These are phyloP conservation scores for Ethmia dodecea DNA, from an alignment of 2,888 invertebrate genomes.

Conservation along the genomic window DNA sequence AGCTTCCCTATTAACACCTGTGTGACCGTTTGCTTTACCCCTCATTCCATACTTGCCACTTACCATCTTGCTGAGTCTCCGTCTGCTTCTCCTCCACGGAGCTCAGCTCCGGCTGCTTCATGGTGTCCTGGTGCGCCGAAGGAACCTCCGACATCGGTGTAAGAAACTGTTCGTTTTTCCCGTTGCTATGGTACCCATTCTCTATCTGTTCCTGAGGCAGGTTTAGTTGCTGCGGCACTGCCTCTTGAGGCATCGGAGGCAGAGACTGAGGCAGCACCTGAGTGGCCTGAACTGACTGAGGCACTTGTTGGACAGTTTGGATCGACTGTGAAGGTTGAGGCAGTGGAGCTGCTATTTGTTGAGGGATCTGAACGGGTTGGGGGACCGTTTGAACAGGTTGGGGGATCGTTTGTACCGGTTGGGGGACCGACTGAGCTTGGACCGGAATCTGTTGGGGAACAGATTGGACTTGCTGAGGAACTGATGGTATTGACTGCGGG, in stretches of 20 bases:
- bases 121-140: conserved; percentile 44
- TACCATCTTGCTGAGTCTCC: conserved; percentile 53
- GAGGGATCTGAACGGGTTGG: conserved; percentile 13
- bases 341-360: background rate
- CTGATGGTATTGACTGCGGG: conserved; percentile 11
- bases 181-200: conserved; percentile 41
- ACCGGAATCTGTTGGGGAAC: conserved; percentile 18
- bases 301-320: conserved; percentile 19
- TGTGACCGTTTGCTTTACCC: too few species aligned
- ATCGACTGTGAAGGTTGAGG: conserved; percentile 4
- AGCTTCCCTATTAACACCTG: too few species aligned
- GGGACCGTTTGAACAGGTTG: background rate
- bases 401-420: conserved; percentile 12
- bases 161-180: conserved; percentile 61
- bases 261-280: conserved; percentile 22
- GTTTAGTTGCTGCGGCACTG: conserved; percentile 48
- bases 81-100: conserved; percentile 61
- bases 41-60: too few species aligned
- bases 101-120: conserved; percentile 52
- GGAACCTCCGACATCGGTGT: conserved; percentile 68
- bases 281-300: conserved; percentile 19
- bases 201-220: conserved; percentile 41
- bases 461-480: conserved; percentile 21
- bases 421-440: conserved; percentile 1
- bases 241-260: conserved; percentile 26